These are phyloP conservation scores for Murina feae DNA, from an alignment of 2,113 vertebrate species.

Conservation along the genomic window DNA sequence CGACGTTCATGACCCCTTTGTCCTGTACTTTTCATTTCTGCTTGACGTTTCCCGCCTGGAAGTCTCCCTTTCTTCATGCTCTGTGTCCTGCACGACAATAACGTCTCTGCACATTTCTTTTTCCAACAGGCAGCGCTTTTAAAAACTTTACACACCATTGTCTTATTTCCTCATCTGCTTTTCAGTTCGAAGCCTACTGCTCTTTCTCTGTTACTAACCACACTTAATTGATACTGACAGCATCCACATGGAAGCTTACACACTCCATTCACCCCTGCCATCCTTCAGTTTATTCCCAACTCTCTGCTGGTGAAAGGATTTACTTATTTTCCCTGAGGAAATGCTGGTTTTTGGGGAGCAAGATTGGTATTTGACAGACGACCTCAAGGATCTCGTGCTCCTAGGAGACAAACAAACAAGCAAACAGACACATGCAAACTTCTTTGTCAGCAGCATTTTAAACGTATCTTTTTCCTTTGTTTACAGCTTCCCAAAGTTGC, in stretches of 20 bases:
- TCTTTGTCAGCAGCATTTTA: background rate
- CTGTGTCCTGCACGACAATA: background rate
- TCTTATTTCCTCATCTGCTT: background rate
- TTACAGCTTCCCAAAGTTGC: background rate
- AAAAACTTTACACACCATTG: background rate
- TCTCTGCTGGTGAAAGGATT: background rate
- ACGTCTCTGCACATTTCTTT: background rate
- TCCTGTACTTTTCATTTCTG: background rate
- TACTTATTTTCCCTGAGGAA: background rate
- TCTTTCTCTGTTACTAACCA: conserved; percentile 10
- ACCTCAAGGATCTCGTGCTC: background rate
- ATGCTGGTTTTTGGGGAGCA: background rate
- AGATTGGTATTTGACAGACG: conserved; percentile 39
- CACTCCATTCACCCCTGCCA: background rate
- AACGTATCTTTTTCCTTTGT: background rate
- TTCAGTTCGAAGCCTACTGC: background rate
- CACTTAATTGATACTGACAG: conserved; percentile 47
- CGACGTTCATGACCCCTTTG: background rate
- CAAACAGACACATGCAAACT: background rate
- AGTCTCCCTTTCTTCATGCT: background rate
- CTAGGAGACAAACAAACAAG: background rate
- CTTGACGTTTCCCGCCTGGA: background rate
- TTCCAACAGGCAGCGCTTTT: background rate
- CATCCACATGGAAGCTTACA: background rate
- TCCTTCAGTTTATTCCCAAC: background rate